Base-by-base conservation (phyloP, 1,140 invertebrate species). In the Melitaea cinxia region DNA sequence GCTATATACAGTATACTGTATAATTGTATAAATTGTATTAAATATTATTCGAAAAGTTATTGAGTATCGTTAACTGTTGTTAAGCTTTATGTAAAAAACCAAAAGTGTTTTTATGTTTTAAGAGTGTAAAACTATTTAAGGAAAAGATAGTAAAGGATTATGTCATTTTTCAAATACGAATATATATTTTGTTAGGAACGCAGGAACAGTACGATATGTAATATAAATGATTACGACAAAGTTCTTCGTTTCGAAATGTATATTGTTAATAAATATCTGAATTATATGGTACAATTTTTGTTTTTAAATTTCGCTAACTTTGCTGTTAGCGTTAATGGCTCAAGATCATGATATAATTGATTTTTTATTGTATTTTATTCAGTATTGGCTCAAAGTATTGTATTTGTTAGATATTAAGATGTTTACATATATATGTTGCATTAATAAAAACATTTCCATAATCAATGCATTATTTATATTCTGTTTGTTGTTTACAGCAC, bases 31-130 rank as follows among this genome's bases (percentile, higher is more conserved):
- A 77, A 72, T 69, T 73, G 74, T 81, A 83, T 77, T 81, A 72
- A 73, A 77, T 82, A 78, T 33, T 33, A 33, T 77, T 77, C 70
- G 68, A 65, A 78, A 77, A 77, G 70, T 78, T 81, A 83, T 75
- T 63, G 66, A 78, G 68, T 67, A 73, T 79, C 78, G 82, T 84
- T 88, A 81, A 89, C 77, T 88, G 81, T 89, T 89, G 85, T 89
- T 89, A 86, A 89, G 83, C 81, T 88, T 85, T 89, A 87, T 85
- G 79, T 82, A 77, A 79, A 42, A 86, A 89, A 89, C 87, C 83
- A 89, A 88, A 88, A 83, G 83, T 89, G 86, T 89, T 89, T 88
- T 85, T 87, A 84, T 83, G 85, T 85, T 87, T 83, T 61, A 53
- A 61, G 59, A 61, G 12, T 57, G 54, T 42, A 21, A n/a, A 57